These are phyloP conservation scores for Microvelia longipes DNA, from an alignment of 1,140 invertebrate species.

Conservation along the genomic window DNA sequence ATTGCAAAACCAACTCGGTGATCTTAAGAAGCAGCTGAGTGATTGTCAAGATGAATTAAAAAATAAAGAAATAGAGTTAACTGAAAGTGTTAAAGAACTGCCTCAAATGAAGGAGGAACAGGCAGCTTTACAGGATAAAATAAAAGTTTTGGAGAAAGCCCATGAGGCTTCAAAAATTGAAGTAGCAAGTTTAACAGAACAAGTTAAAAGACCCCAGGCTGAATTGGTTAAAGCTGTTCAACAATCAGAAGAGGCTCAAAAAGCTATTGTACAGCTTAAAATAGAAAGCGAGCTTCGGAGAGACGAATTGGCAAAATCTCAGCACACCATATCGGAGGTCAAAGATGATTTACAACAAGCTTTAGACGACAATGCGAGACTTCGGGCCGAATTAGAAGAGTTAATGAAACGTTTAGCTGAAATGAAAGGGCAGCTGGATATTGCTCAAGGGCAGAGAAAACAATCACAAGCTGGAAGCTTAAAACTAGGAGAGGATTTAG, in stretches of 20 bases:
- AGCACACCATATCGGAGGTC: not conserved
- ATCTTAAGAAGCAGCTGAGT: not conserved
- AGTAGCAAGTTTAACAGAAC: not conserved
- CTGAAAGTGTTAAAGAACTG: not conserved
- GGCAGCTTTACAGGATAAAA: not conserved
- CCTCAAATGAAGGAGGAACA: not conserved
- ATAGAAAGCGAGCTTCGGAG: not conserved
- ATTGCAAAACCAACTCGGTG: not conserved
- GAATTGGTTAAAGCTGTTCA: not conserved
- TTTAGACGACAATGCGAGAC: not conserved
- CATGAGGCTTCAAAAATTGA: not conserved
- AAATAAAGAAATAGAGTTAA: not conserved
- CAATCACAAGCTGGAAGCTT: not conserved
- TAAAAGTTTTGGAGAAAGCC: not conserved
- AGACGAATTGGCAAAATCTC: not conserved
- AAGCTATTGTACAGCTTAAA: too few species aligned
- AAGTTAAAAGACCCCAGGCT: not conserved
- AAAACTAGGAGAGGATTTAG: not conserved
- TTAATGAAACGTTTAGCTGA: not conserved
- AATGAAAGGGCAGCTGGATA: not conserved
- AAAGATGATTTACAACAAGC: not conserved
- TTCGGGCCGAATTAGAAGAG: not conserved
- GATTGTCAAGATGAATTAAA: not conserved
- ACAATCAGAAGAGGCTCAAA: constrained; percentile 1
- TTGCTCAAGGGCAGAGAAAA: not conserved